Evolutionary conservation across 2,113 vertebrate genomes (phyloP), one percentile per base, ranked within the genome.

Genomic region (Macquaria ambigua): DNA sequence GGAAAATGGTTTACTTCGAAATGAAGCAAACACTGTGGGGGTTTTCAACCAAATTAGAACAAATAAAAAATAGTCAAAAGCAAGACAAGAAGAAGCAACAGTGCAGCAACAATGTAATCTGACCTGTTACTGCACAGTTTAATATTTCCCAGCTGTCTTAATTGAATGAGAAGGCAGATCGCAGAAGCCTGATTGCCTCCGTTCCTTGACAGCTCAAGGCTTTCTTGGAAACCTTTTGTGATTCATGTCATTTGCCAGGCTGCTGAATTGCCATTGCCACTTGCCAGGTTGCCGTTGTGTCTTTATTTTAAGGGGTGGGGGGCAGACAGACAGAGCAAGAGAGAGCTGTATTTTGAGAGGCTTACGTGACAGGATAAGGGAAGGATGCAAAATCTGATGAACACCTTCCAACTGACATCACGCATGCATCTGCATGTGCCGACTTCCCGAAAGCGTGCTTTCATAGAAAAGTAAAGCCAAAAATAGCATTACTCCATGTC

Each of bases 401-500:
- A 77, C 90, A 87, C 90, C 89, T 91, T 91, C 86, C 81, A 82
- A 68, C 77, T 92, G 91, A 92, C 92, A 88, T 82, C 83, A 66
- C 67, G 69, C 67, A 69, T 87, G 82, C 78, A 79, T 85, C 87
- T 92, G 76, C 80, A 70, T 55, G 56, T 6, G 12, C 6, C 0
- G 59, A 81, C 88, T 88, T 90, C 85, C 87, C 89, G 73, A 92
- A 90, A 70, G 83, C 61, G 58, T 4, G 74, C 67, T 80, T 92
- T 90, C 81, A 84, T 25, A n/a, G 74, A 66, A 82, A 70, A 70
- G 74, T 79, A 86, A 56, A 58, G 79, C 91, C 87, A 90, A 79
- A 92, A 92, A 92, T 90, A 92, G 82, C 90, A 92, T 93, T 93
- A 87, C 87, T 93, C 72, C 82, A n/a, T 56, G 74, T 87, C 87